These are phyloP conservation scores for Pipistrellus pygmaeus DNA, from an alignment of 2,797 vertebrate genomes.

Conservation along the genomic window DNA sequence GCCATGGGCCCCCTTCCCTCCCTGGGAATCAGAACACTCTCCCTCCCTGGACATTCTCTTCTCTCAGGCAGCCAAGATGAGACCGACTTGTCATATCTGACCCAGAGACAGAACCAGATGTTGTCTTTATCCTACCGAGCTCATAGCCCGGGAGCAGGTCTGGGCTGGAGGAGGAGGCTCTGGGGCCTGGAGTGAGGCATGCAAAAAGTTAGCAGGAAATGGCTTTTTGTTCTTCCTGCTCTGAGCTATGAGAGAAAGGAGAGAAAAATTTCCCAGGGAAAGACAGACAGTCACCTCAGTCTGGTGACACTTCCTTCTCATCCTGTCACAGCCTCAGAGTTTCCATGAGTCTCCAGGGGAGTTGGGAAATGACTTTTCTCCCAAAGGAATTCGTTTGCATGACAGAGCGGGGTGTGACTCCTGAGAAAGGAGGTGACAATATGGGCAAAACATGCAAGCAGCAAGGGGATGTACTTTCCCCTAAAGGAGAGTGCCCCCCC, in stretches of 20 bases:
- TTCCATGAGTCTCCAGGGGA: not conserved
- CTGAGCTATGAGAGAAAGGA: constrained; percentile 27
- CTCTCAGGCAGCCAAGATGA: constrained; percentile 14
- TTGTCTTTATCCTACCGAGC: constrained; percentile 4
- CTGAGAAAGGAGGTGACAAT: not conserved
- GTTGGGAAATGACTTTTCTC: not conserved
- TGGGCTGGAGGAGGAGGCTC: not conserved
- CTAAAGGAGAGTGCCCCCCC: not conserved
- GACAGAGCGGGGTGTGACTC: not conserved
- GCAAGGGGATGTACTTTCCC: not conserved
- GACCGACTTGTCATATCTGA: constrained; percentile 11
- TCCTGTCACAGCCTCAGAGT: not conserved
- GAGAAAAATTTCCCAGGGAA: not conserved
- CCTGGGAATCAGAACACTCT: not conserved
- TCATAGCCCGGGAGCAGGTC: not conserved
- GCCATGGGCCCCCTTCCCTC: not conserved
- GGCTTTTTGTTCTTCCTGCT: constrained; percentile 63
- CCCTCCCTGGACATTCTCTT: not conserved
- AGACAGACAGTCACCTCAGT: not conserved
- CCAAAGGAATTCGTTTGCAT: constrained; percentile 36
- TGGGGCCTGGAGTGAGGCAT: not conserved
- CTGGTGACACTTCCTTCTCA: not conserved
- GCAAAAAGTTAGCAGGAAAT: constrained; percentile 47
- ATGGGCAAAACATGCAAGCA: not conserved
- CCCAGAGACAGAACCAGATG: not conserved